phyloP scores from a whole-genome alignment of 2,113 vertebrate genomes.

The Agelaius phoeniceus region DNA sequence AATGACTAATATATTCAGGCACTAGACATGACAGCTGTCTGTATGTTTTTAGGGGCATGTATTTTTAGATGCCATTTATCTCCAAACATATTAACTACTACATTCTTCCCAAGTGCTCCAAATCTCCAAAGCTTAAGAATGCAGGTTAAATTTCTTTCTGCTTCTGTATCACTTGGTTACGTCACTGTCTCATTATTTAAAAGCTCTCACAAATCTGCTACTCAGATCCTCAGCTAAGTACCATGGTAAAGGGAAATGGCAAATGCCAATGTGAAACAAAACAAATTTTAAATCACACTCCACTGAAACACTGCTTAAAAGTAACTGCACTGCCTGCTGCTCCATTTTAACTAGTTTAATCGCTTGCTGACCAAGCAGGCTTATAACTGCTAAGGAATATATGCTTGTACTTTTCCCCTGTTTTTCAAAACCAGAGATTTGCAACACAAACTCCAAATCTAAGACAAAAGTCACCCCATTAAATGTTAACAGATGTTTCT shows the following conservation, averaged over 20 bases:
- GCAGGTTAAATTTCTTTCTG: constrained; percentile 58
- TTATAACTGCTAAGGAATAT: constrained; percentile 20
- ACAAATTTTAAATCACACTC: constrained; percentile 30
- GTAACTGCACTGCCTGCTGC: background rate
- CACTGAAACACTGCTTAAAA: background rate
- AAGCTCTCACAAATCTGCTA: constrained; percentile 59
- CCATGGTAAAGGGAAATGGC: constrained; percentile 43
- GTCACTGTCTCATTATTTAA: constrained; percentile 67
- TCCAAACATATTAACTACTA: constrained; percentile 65
- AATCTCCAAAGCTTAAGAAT: constrained; percentile 33
- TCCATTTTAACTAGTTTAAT: constrained; percentile 55
- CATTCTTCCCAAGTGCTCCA: constrained; percentile 61
- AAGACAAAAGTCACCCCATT: constrained; percentile 82
- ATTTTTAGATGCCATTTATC: constrained; percentile 76
- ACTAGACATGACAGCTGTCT: constrained; percentile 77
- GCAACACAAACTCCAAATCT: constrained; percentile 76
- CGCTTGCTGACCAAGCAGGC: constrained; percentile 16
- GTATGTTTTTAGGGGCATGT: constrained; percentile 71
- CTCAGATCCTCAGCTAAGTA: constrained; percentile 59
- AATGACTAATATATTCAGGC: constrained; percentile 77
- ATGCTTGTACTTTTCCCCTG: background rate
- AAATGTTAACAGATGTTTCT: constrained; percentile 84
- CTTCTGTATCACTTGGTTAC: constrained; percentile 56
- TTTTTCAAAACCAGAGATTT: constrained; percentile 69
- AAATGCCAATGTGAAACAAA: constrained; percentile 60